Evolutionary conservation across 2,113 vertebrate species (phyloP).

Genomic region (Stictonetta naevosa): DNA sequence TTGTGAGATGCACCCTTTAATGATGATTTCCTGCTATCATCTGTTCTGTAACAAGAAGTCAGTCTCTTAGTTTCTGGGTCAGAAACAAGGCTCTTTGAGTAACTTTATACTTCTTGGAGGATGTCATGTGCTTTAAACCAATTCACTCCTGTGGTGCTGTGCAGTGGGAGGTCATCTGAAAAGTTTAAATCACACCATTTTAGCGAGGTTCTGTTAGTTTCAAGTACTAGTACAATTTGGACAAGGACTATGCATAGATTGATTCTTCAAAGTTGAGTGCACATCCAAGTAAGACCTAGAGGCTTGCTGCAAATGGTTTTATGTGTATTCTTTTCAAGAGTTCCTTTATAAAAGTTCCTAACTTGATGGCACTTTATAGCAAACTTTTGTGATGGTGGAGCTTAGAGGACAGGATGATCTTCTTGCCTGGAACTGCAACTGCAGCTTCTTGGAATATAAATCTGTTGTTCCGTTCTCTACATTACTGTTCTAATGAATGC

Average conservation of each 20-base stretch:
- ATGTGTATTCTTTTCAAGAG: slow-evolving; percentile 1
- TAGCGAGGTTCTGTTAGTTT: background rate
- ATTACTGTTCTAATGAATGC: background rate
- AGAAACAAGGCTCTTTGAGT: background rate
- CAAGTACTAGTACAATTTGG: background rate
- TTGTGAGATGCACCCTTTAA: background rate
- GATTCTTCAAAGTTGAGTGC: background rate
- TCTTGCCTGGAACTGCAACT: background rate
- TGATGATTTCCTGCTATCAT: slow-evolving; percentile 18
- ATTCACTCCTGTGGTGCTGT: slow-evolving; percentile 6
- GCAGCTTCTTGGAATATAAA: background rate
- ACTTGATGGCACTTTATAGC: background rate
- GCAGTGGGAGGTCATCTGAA: slow-evolving; percentile 10
- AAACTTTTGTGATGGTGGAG: background rate
- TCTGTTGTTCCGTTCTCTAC: background rate
- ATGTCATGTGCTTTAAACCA: slow-evolving; percentile 2
- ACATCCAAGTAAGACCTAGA: background rate
- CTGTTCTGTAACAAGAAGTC: slow-evolving; percentile 10
- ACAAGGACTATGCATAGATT: background rate
- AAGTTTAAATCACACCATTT: slow-evolving; percentile 23
- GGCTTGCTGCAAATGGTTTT: slow-evolving; percentile 11
- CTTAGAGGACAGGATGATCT: background rate
- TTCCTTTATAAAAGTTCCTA: slow-evolving; percentile 15
- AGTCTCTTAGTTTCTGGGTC: slow-evolving; percentile 42
- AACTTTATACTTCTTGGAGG: slow-evolving; percentile 25